Base-by-base conservation (phyloP, 2,888 invertebrate genomes). In the Torymus auratus region DNA sequence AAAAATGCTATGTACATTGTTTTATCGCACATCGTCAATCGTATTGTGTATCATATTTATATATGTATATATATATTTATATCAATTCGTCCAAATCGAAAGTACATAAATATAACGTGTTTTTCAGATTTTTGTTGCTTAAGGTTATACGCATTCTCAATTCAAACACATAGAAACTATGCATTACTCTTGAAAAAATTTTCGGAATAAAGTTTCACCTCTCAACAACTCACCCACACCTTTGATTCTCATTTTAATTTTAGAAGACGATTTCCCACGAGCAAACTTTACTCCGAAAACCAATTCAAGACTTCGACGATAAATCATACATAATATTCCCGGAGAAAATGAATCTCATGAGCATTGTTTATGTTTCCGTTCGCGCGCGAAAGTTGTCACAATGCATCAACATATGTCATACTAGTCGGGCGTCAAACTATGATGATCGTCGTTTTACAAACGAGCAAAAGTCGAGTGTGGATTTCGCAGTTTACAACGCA, bases 1-100 rank as follows among this genome's bases (percentile, higher is more conserved):
- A 82, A 79, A 82, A 79, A 69, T 69, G 58, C 69, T 82, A 82
- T 82, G 14, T 82, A 82, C 79, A 82, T 76, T 64, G 62, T 70
- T 72, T 77, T 62, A 69, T 79, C 75, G 71, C 76, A 76, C 75
- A 82, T 64, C 56, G 23, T 72, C 72, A 76, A 76, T 72, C 65
- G 58, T 77, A 72, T 74, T 20, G 56, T 70, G 65, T 70, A 73
- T 64, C 60, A 73, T 80, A 79, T 82, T 77, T 82, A 82, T 79
- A 79, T 69, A 72, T 72, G 75, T 71, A 75, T 77, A 78, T 28
- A 28, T 78, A 68, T 79, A 76, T 82, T 69, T 79, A 53, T 75
- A 82, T 78, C 62, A 67, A 74, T 79, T 76, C 58, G 74, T 77
- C 62, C 61, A 56, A 71, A 75, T 56, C 7, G 61, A 76, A 72